phyloP scores from a whole-genome alignment of 2,888 invertebrate species.

The Deilephila elpenor region DNA sequence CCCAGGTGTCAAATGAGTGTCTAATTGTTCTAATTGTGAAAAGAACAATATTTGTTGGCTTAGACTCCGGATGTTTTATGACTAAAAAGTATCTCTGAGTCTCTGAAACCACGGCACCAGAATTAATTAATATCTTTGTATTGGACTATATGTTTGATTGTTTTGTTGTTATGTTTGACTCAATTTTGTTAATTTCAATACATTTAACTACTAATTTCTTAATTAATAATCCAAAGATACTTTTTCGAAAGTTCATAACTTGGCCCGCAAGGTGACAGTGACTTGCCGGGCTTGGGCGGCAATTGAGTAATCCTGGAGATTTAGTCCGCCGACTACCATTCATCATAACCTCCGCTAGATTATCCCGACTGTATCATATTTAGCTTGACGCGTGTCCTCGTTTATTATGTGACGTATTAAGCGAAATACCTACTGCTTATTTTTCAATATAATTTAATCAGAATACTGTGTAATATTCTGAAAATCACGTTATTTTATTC shows the following conservation, averaged over 20 bases:
- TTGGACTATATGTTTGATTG: too few species aligned
- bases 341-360: slow-evolving; percentile 57
- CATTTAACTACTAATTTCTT: background rate
- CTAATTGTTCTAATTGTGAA: too few species aligned
- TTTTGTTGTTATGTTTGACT: too few species aligned
- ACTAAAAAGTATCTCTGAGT: too few species aligned
- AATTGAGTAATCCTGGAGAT: slow-evolving; percentile 59
- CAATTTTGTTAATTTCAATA: too few species aligned
- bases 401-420: slow-evolving; percentile 27
- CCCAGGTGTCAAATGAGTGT: too few species aligned
- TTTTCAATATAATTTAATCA: background rate
- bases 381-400: slow-evolving; percentile 26
- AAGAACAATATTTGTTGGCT: too few species aligned
- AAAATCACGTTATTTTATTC: too few species aligned
- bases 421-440: background rate
- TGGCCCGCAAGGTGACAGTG: slow-evolving; percentile 46
- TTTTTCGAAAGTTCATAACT: slow-evolving; percentile 33
- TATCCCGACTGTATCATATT: slow-evolving; percentile 34
- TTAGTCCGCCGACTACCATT: slow-evolving; percentile 52
- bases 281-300: slow-evolving; percentile 54
- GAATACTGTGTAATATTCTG: too few species aligned
- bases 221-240: background rate
- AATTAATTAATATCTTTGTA: too few species aligned
- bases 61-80: too few species aligned
- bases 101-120: too few species aligned